A percentile compares a stretch with the other conserved stretches of the same genome.
phyloP scores from a whole-genome alignment of 2,113 vertebrate genomes.

The Brachyistius frenatus region DNA sequence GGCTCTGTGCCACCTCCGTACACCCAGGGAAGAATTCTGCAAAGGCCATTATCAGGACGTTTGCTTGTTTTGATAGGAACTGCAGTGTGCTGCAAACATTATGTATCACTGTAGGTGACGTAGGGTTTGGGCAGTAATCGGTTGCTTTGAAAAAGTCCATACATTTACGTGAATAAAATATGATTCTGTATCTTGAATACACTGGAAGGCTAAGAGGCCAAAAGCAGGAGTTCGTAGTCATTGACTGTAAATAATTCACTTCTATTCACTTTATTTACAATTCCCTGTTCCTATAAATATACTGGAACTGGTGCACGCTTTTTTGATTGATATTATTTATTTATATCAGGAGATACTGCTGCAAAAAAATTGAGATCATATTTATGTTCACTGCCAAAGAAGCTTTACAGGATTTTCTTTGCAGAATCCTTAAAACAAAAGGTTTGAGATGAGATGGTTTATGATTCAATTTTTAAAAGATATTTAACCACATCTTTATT shows the following conservation, averaged over 20 bases:
- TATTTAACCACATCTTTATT: too few species aligned
- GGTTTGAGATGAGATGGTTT: too few species aligned
- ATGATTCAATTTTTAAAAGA: too few species aligned
- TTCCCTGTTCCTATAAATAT: neutral
- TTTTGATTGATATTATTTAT: neutral
- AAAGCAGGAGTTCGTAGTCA: neutral
- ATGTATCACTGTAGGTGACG: neutral
- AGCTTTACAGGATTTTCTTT: too few species aligned
- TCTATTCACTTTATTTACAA: too few species aligned
- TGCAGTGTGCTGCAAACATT: neutral
- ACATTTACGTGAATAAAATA: neutral
- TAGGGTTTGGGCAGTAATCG: neutral
- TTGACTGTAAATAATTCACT: too few species aligned
- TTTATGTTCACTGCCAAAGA: too few species aligned
- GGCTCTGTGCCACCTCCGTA: conserved; percentile 46
- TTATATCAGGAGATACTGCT: neutral
- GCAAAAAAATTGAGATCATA: too few species aligned
- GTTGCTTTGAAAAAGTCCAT: neutral
- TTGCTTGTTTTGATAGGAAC: neutral
- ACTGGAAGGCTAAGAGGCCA: neutral
- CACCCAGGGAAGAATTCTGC: conserved; percentile 23
- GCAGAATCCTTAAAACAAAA: too few species aligned
- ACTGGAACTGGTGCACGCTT: neutral
- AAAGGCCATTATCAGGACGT: neutral
- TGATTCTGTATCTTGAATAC: neutral